These are phyloP conservation scores for Cephalotes varians DNA, from an alignment of 2,888 invertebrate species.

Conservation along the genomic window DNA sequence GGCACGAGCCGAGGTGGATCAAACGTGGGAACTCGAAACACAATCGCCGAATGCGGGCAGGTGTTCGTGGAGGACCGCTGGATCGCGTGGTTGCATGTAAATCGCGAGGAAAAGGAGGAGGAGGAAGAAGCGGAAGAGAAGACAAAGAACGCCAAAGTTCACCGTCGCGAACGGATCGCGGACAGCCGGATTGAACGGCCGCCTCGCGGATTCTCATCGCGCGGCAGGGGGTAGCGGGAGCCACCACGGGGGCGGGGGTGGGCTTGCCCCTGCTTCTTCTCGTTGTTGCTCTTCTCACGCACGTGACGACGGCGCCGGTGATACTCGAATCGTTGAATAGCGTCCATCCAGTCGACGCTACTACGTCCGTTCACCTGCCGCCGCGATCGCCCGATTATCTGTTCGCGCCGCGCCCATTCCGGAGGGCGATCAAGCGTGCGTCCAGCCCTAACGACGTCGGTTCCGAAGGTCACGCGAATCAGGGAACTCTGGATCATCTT, in stretches of 20 bases:
- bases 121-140: conserved; percentile 51
- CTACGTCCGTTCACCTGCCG: conserved; percentile 62
- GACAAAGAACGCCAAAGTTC: conserved; percentile 44
- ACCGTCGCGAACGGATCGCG: conserved; percentile 60
- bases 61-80: conserved; percentile 36
- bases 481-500: conserved; percentile 45
- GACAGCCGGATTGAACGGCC: conserved; percentile 73
- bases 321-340: conserved; percentile 54
- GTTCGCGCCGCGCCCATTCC: conserved; percentile 21
- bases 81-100: conserved; percentile 64
- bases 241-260: conserved; percentile 84
- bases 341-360: conserved; percentile 61
- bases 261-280: conserved; percentile 83
- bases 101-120: conserved; percentile 43
- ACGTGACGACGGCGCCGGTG: conserved; percentile 77
- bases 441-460: conserved; percentile 4
- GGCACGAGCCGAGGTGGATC: conserved; percentile 62
- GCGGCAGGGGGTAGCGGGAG: conserved; percentile 80
- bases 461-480: conserved; percentile 15
- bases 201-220: conserved; percentile 76
- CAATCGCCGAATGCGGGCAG: conserved; percentile 28
- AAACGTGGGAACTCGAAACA: conserved; percentile 66
- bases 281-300: conserved; percentile 79
- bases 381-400: conserved; percentile 49
- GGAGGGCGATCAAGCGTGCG: conserved; percentile 19